Conservation (phyloP, 1,140 invertebrate genomes). For the Philotrypesis tridentata region DNA sequence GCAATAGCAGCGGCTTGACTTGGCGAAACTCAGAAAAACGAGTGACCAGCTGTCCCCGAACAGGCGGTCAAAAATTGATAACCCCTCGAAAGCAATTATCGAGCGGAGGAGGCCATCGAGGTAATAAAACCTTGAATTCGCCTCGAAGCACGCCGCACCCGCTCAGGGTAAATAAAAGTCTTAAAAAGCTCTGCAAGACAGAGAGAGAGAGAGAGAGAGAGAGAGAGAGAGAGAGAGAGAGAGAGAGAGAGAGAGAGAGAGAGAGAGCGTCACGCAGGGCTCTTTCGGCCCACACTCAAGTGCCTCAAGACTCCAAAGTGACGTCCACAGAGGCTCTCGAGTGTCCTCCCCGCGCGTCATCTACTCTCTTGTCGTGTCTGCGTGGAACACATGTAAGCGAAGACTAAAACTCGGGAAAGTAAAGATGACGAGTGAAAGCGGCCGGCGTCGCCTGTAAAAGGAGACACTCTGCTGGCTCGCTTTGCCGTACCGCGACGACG, state of each 20-base stretch:
- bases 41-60: too few species aligned
- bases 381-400: constrained; percentile 18
- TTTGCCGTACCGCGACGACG: too few species aligned
- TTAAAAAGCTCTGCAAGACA: constrained; percentile 30
- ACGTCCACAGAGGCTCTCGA: neutral
- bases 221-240: constrained; percentile 29
- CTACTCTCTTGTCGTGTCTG: neutral
- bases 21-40: neutral
- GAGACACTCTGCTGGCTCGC: neutral
- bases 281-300: constrained; percentile 4
- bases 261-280: neutral
- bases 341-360: constrained; percentile 13
- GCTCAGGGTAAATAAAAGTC: constrained; percentile 46
- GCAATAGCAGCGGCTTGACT: too few species aligned
- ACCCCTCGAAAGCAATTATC: too few species aligned
- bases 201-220: constrained; percentile 34
- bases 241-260: constrained; percentile 34
- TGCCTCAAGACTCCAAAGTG: neutral
- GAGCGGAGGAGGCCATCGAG: too few species aligned
- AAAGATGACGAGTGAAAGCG: constrained; percentile 17
- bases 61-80: too few species aligned
- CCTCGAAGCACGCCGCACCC: neutral
- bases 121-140: neutral
- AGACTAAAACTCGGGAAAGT: constrained; percentile 30
- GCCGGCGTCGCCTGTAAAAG: neutral